Percentiles rank a stretch among this genome's conserved stretches.
Conservation (phyloP, 2,113 vertebrate genomes). For the Menura novaehollandiae region DNA sequence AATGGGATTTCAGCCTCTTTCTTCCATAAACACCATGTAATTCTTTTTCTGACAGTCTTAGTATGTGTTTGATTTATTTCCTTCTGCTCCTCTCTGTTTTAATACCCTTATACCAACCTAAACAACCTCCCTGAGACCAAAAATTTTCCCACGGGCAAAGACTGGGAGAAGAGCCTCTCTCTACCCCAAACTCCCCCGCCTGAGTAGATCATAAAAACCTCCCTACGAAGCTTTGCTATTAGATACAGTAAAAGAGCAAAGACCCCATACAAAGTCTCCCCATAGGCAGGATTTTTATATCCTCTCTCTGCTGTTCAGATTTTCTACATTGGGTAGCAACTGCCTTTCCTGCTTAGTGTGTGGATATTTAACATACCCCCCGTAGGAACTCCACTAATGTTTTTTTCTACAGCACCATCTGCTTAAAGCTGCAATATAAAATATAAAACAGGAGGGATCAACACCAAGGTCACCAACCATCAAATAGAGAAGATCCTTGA, state of each 20-base stretch:
- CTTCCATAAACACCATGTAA: neutral
- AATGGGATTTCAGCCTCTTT: neutral
- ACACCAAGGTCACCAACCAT: neutral
- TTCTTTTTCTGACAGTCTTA: neutral
- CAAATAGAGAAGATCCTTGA: neutral
- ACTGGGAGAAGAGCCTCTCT: neutral
- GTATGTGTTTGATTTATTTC: neutral
- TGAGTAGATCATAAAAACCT: neutral
- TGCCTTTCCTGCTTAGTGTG: neutral
- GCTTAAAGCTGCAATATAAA: neutral
- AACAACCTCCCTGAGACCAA: neutral
- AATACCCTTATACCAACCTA: neutral
- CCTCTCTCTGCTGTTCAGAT: neutral
- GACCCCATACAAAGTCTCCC: neutral
- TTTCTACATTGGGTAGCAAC: neutral
- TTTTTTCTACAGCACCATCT: conserved; percentile 6
- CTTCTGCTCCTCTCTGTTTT: neutral
- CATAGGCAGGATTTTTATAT: neutral
- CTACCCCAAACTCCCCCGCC: neutral
- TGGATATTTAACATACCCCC: neutral
- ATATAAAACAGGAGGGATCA: neutral
- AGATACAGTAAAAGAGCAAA: neutral
- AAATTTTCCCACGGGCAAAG: neutral
- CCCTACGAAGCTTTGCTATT: neutral
- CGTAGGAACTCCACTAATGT: neutral